Evolutionary conservation across 2,888 invertebrate genomes (phyloP).

Genomic region (Podotricha telesiphe): DNA sequence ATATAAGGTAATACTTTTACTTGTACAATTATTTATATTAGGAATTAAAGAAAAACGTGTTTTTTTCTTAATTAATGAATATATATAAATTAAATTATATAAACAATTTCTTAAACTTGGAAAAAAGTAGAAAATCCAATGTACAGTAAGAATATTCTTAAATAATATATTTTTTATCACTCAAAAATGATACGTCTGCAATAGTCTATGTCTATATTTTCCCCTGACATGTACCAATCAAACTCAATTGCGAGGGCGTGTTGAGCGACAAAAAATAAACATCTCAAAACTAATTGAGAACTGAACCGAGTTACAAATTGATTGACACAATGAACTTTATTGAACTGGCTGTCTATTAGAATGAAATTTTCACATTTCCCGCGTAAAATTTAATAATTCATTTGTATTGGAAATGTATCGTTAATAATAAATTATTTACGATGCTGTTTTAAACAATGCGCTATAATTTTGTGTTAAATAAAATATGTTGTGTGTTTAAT

Average conservation of each 20-base stretch:
- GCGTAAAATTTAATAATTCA: background rate
- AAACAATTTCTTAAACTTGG: too few species aligned
- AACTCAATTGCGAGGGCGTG: constrained; percentile 41
- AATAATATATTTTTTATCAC: background rate
- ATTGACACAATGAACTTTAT: constrained; percentile 39
- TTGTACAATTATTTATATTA: too few species aligned
- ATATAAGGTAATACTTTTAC: too few species aligned
- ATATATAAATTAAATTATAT: too few species aligned
- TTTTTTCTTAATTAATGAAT: too few species aligned
- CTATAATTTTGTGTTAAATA: too few species aligned
- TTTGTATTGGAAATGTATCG: background rate
- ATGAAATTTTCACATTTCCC: background rate
- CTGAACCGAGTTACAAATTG: constrained; percentile 37
- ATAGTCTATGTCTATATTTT: constrained; percentile 28
- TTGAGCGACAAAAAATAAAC: constrained; percentile 38
- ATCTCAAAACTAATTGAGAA: constrained; percentile 40
- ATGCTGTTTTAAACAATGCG: too few species aligned
- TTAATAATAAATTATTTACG: too few species aligned
- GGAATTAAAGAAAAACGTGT: too few species aligned
- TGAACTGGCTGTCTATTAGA: constrained; percentile 21
- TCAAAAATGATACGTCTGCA: background rate
- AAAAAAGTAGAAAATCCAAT: too few species aligned
- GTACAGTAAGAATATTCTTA: too few species aligned
- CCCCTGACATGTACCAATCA: constrained; percentile 44
- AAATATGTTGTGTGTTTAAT: too few species aligned